phyloP scores from a whole-genome alignment of 1,140 invertebrate genomes.

The Drosophila bocqueti region DNA sequence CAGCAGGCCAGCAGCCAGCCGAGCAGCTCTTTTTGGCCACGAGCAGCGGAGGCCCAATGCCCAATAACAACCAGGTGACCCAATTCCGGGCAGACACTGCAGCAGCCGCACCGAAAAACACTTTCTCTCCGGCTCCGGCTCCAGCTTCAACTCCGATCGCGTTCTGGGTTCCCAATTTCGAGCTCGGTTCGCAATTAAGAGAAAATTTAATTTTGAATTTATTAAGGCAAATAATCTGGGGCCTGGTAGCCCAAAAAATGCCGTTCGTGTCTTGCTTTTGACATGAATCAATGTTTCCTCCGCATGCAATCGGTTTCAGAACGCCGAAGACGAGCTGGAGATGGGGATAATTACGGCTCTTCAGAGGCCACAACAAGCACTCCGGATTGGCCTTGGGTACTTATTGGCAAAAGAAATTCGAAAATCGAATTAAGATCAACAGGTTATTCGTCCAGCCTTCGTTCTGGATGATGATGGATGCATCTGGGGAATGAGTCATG shows the following conservation, averaged over 20 bases:
- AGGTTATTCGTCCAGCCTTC: conserved; percentile 19
- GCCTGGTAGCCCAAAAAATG: conserved; percentile 40
- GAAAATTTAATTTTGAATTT: conserved; percentile 84
- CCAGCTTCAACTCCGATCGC: conserved; percentile 27
- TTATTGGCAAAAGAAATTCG: conserved; percentile 48
- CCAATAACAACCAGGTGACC: conserved; percentile 57
- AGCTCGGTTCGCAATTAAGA: conserved; percentile 72
- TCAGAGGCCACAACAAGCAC: conserved; percentile 41
- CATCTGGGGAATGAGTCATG: conserved; percentile 3
- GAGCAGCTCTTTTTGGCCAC: conserved; percentile 17
- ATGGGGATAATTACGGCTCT: conserved; percentile 64
- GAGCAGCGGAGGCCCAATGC: conserved; percentile 31
- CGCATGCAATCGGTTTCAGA: conserved; percentile 40
- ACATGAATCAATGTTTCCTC: conserved; percentile 71
- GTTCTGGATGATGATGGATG: conserved; percentile 5
- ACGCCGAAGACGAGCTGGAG: conserved; percentile 12
- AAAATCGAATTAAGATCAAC: conserved; percentile 46
- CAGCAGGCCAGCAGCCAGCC: conserved; percentile 11
- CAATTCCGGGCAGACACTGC: conserved; percentile 60
- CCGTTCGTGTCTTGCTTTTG: conserved; percentile 62
- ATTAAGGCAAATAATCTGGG: conserved; percentile 58
- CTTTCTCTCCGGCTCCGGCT: conserved; percentile 64
- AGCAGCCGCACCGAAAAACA: conserved; percentile 62
- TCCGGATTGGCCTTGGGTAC: conserved; percentile 39
- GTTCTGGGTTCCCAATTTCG: conserved; percentile 43